Conservation (phyloP, 2,888 invertebrate genomes). For the Conus canariensis region DNA sequence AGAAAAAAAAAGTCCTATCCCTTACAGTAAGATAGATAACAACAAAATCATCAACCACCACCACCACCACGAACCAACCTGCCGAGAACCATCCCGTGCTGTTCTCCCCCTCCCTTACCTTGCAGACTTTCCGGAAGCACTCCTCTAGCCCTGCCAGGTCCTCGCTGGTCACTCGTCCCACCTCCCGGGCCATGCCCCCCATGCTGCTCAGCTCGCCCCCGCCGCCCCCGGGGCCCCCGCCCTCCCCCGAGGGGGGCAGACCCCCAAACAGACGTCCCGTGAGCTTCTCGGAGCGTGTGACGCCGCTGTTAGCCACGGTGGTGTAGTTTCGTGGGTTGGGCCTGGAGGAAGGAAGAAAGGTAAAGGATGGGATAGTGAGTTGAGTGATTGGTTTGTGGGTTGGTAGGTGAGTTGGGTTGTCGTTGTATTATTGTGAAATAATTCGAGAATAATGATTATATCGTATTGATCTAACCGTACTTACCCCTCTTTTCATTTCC, state of each 20-base stretch:
- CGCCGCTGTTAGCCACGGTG: constrained; percentile 69
- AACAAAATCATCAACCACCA: too few relatives aligned
- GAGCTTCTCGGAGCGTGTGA: constrained; percentile 69
- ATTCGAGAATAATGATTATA: too few relatives aligned
- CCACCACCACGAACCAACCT: too few relatives aligned
- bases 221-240: constrained; percentile 48
- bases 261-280: constrained; percentile 56
- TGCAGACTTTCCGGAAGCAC: constrained; percentile 70
- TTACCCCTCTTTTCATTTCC: not conserved
- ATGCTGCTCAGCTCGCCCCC: constrained; percentile 55
- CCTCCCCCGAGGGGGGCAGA: constrained; percentile 44
- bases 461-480: not conserved
- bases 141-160: constrained; percentile 65
- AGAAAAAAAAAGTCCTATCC: too few relatives aligned
- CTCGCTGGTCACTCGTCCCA: constrained; percentile 54
- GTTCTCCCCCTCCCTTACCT: constrained; percentile 53
- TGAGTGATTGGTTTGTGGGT: not conserved
- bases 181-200: constrained; percentile 63
- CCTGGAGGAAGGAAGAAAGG: constrained; percentile 47
- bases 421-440: not conserved
- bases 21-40: too few relatives aligned
- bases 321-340: constrained; percentile 71
- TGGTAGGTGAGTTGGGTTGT: not conserved
- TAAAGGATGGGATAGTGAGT: not conserved
- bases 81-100: too few relatives aligned